phyloP scores from a whole-genome alignment of 1,140 invertebrate species.

The Atta texana region DNA sequence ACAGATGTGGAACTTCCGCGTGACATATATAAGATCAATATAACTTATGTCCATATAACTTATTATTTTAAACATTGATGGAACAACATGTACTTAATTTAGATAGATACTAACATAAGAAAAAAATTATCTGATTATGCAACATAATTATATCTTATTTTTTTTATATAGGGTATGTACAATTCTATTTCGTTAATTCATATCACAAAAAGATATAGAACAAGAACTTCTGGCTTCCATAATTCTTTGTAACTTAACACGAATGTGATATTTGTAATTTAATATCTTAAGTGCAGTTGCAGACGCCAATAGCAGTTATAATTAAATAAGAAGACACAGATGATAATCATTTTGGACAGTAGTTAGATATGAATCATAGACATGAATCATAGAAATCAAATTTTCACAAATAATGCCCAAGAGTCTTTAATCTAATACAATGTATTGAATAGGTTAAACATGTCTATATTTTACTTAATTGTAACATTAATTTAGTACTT shows the following conservation, averaged over 20 bases:
- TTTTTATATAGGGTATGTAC: background rate
- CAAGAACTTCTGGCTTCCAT: background rate
- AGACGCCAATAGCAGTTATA: background rate
- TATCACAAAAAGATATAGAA: background rate
- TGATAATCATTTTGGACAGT: background rate
- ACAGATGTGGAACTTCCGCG: background rate
- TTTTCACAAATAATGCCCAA: background rate
- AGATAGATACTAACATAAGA: background rate
- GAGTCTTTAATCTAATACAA: background rate
- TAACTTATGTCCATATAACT: background rate
- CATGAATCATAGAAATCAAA: background rate
- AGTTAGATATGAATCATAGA: background rate
- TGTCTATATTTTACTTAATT: background rate
- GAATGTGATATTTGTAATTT: background rate
- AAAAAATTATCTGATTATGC: background rate
- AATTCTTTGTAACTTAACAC: slow-evolving; percentile 36
- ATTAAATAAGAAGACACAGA: slow-evolving; percentile 1
- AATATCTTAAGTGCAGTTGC: slow-evolving; percentile 45
- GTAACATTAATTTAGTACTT: background rate
- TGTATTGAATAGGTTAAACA: background rate
- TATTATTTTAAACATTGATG: background rate
- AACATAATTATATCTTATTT: background rate
- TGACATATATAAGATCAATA: slow-evolving; percentile 7
- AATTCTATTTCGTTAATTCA: background rate
- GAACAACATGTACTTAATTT: slow-evolving; percentile 1